phyloP scores from a whole-genome alignment of 2,888 invertebrate genomes.

The Agrotis clavis region DNA sequence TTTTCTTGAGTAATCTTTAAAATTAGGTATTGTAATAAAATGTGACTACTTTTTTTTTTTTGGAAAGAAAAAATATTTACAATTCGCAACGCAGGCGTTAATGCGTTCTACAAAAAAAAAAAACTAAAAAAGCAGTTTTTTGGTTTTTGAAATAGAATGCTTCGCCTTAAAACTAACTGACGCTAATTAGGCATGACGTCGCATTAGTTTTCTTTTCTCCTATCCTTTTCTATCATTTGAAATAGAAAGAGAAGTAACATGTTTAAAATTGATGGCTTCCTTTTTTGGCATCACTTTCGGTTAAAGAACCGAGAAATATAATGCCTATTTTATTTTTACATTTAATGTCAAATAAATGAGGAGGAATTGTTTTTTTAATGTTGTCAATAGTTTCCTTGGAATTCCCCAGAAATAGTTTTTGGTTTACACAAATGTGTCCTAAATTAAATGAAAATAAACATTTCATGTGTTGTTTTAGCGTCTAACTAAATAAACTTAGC shows the following conservation, averaged over 20 bases:
- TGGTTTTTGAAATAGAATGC: slow-evolving; percentile 32
- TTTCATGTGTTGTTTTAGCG: neutral
- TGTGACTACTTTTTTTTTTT: no score
- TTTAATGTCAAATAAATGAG: slow-evolving; percentile 61
- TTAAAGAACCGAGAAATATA: slow-evolving; percentile 60
- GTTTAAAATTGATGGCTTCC: slow-evolving; percentile 76
- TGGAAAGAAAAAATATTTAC: no score
- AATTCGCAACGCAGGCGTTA: no score
- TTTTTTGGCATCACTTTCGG: slow-evolving; percentile 69
- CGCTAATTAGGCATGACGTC: slow-evolving; percentile 86
- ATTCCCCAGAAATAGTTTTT: slow-evolving; percentile 42
- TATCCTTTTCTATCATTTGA: slow-evolving; percentile 69
- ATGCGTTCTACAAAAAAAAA: no score
- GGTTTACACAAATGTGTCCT: neutral
- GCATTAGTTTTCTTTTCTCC: slow-evolving; percentile 80
- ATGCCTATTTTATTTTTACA: slow-evolving; percentile 56
- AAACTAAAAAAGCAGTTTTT: neutral
- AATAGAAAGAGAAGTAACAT: slow-evolving; percentile 65
- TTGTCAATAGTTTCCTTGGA: slow-evolving; percentile 55
- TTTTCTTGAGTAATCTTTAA: no score
- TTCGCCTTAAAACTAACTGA: slow-evolving; percentile 80
- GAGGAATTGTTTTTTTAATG: slow-evolving; percentile 49
- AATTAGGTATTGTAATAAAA: no score
- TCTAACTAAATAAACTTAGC: neutral
- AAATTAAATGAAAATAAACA: slow-evolving; percentile 13